Percentiles rank a stretch among this genome's conserved stretches.
These are phyloP conservation scores for Echinops telfairi DNA, from an alignment of 2,113 vertebrate species.

Conservation along the genomic window DNA sequence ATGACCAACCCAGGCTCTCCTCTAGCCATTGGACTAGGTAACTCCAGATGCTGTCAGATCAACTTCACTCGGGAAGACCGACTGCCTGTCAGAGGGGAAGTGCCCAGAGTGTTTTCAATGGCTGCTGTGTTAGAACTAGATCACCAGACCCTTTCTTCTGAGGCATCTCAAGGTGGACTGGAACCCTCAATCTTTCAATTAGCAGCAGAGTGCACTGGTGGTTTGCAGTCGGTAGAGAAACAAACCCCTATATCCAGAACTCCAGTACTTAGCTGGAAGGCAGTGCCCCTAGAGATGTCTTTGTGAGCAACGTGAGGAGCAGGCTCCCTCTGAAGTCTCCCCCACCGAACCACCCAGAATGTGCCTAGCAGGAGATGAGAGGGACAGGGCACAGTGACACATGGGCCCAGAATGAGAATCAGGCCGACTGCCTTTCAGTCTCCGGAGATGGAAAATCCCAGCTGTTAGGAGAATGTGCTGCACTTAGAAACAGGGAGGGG, in stretches of 20 bases:
- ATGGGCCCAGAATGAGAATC: neutral
- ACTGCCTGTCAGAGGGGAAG: neutral
- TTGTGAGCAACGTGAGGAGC: neutral
- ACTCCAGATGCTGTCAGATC: neutral
- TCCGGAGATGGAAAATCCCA: neutral
- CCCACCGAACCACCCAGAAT: neutral
- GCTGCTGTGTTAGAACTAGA: neutral
- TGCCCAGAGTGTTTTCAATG: neutral
- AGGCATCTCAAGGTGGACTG: neutral
- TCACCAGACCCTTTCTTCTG: neutral
- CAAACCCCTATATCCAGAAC: neutral
- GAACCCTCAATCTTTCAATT: neutral
- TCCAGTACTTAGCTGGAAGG: neutral
- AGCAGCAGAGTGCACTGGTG: neutral
- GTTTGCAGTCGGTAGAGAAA: neutral
- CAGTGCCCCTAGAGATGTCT: neutral
- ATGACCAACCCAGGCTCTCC: neutral
- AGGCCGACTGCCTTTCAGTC: neutral
- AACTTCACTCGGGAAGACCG: neutral
- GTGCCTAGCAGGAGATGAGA: neutral
- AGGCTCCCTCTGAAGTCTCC: neutral
- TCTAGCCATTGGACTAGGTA: neutral
- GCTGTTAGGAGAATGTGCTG: neutral
- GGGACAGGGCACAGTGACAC: rapidly evolving
- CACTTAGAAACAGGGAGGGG: neutral